These are phyloP conservation scores for Malacoctenus gilli DNA, from an alignment of 2,797 vertebrate species.

Conservation along the genomic window DNA sequence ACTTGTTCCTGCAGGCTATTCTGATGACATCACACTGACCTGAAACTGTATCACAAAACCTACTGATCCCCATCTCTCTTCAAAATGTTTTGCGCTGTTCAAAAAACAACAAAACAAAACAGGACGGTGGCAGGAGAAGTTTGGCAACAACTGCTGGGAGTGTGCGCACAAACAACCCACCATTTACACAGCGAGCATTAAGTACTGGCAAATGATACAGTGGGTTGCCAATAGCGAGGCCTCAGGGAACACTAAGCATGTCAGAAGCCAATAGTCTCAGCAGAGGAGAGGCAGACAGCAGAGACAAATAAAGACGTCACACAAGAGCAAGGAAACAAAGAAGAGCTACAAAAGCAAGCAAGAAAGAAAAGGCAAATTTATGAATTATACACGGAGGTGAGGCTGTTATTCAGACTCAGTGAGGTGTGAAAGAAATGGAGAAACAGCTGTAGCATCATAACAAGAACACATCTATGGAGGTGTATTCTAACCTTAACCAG, in stretches of 20 bases:
- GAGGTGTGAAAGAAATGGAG: slow-evolving; percentile 60
- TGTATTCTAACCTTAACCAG: slow-evolving; percentile 29
- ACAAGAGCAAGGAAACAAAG: slow-evolving; percentile 28
- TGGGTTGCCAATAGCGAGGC: slow-evolving; percentile 72
- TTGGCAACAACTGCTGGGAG: background rate
- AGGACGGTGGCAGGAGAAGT: background rate
- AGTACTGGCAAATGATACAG: slow-evolving; percentile 36
- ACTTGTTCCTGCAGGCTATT: background rate
- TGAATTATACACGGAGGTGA: slow-evolving; percentile 44
- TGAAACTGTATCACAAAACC: background rate
- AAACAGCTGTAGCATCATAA: slow-evolving; percentile 51
- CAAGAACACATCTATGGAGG: slow-evolving; percentile 42
- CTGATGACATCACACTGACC: background rate
- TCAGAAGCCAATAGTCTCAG: slow-evolving; percentile 50
- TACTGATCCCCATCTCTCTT: too few relatives aligned
- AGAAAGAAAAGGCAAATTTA: slow-evolving; percentile 28
- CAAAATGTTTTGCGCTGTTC: too few relatives aligned
- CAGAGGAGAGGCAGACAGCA: slow-evolving; percentile 23
- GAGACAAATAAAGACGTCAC: slow-evolving; percentile 9
- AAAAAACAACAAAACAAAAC: too few relatives aligned
- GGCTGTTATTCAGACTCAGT: slow-evolving; percentile 58
- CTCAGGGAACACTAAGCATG: slow-evolving; percentile 57
- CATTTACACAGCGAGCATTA: slow-evolving; percentile 12
- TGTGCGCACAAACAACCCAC: slow-evolving; percentile 4
- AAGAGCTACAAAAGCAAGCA: too few relatives aligned